Conservation (phyloP, 2,888 invertebrate genomes). For the Drosophila hawaiiensis region DNA sequence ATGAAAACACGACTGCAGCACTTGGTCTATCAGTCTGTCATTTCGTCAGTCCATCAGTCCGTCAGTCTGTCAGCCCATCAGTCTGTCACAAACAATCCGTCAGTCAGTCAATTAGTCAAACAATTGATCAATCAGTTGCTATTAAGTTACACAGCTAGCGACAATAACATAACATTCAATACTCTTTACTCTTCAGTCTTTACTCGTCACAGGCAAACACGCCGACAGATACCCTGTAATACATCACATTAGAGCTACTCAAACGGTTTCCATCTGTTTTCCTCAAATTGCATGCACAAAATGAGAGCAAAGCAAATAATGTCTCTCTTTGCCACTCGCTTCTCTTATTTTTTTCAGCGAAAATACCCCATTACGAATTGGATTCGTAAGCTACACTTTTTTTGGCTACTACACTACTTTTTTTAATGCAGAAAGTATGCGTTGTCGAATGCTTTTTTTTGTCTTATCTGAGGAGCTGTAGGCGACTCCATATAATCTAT, state of each 20-base stretch:
- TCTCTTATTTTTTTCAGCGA: neutral
- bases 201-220: neutral
- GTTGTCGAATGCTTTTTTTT: too few species aligned
- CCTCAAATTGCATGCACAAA: neutral
- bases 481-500: neutral
- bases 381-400: too few species aligned
- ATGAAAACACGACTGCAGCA: slow-evolving; percentile 8
- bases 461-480: neutral
- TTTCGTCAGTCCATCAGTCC: neutral
- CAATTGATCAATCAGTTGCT: slow-evolving; percentile 27
- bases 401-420: neutral
- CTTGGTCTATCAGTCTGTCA: slow-evolving; percentile 6
- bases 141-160: neutral
- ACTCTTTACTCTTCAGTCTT: neutral
- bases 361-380: neutral
- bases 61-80: neutral
- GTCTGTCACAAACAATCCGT: neutral
- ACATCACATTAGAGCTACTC: neutral
- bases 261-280: neutral
- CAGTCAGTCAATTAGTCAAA: slow-evolving; percentile 6
- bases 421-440: too few species aligned
- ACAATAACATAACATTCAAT: neutral
- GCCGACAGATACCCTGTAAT: neutral
- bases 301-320: neutral
- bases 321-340: neutral